Evolutionary conservation across 2,797 vertebrate genomes (phyloP), one percentile per base, ranked within the genome.

Genomic region (Labroides dimidiatus): DNA sequence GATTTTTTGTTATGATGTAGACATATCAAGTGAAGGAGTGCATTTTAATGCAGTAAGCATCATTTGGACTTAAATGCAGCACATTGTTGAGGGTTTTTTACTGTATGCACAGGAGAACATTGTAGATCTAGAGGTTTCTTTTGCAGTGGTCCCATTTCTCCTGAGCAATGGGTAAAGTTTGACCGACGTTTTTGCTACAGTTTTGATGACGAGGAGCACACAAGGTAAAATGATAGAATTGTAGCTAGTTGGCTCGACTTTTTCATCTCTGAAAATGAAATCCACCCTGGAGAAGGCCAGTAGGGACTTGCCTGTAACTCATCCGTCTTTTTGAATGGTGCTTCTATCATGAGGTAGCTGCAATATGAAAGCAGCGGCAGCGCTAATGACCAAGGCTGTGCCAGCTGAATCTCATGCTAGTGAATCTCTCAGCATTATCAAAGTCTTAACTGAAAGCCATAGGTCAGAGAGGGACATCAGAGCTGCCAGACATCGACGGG

Each of bases 381-480:
- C 75, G 37, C 69, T 53, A 68, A 67, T 0, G 48, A 76, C 59
- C 71, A 36, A 70, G 67, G 66, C 75, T 61, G 69, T 19, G 57
- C 33, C 17, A 45, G 57, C 54, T 64, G 68, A 83, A 58, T 69
- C 68, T 43, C 70, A 58, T 43, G 64, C 21, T 51, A 52, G 63
- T 3, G 12, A 44, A 69, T 75, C 62, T 83, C 54, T 83, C 54
- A 69, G 58, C 52, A 4, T 80, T 75, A 39, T 86, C 56, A 39
- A 23, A 61, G 80, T 86, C 77, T 84, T 82, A 78, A 85, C 60
- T 70, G 77, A 81, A 90, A 87, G 90, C 89, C 84, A 86, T 86
- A 89, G 78, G 75, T 80, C 67, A 78, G 75, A 64, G 51, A 69
- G 80, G 69, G 62, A 63, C 47, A 39, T 23, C 42, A 64, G 33